Evolutionary conservation across 92 coral and sea anemone species (phyloP).

Genomic region (Blastomussa wellsi): DNA sequence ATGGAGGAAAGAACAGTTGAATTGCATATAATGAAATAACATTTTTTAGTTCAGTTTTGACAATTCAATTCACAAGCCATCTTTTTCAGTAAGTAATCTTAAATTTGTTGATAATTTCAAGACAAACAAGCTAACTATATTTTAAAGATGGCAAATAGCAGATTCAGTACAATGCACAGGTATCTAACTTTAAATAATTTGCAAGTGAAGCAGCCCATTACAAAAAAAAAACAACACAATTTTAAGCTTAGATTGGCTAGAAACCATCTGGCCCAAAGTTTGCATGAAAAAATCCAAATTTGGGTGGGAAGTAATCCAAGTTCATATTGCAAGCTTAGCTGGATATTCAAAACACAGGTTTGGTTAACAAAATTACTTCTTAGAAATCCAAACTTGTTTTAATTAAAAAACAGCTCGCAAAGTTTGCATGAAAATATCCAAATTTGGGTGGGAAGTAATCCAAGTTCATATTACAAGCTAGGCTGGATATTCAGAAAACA

Average conservation of each 20-base stretch:
- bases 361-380: too few relatives aligned
- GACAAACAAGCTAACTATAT: not conserved
- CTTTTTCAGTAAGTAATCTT: not conserved
- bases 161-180: constrained; percentile 4
- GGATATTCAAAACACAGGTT: too few relatives aligned
- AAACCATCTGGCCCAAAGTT: too few relatives aligned
- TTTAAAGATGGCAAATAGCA: not conserved
- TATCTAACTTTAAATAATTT: constrained; percentile 3
- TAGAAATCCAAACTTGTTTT: too few relatives aligned
- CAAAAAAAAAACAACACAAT: not conserved
- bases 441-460: too few relatives aligned
- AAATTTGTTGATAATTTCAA: not conserved
- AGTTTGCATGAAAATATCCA: too few relatives aligned
- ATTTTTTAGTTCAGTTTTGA: not conserved
- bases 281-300: too few relatives aligned
- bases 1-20: constrained; percentile 2
- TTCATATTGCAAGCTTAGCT: too few relatives aligned
- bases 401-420: too few relatives aligned
- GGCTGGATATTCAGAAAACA: too few relatives aligned
- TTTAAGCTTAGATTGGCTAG: constrained; percentile 25
- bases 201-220: constrained; percentile 10
- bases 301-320: too few relatives aligned
- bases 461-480: too few relatives aligned
- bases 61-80: not conserved
- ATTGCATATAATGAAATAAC: not conserved